Evolutionary conservation across 1,140 invertebrate species (phyloP).

Genomic region (Cydia splendana): DNA sequence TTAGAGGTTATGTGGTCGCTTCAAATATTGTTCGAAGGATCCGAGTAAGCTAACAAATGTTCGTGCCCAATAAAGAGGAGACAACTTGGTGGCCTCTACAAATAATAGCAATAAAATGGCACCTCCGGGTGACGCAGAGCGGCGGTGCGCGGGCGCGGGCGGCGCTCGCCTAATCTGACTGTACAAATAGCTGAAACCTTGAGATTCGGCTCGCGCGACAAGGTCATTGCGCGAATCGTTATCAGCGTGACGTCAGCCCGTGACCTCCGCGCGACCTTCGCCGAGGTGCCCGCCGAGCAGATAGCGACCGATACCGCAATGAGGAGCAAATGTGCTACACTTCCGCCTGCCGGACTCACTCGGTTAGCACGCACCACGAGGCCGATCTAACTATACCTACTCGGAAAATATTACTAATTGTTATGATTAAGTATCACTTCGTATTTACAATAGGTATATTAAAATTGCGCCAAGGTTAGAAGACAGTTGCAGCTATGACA

Average conservation of each 20-base stretch:
- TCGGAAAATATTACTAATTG: background rate
- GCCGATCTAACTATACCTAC: background rate
- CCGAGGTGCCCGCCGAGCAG: conserved; percentile 69
- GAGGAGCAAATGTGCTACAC: conserved; percentile 34
- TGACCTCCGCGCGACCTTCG: conserved; percentile 62
- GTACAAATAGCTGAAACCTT: conserved; percentile 77
- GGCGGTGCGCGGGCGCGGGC: conserved; percentile 43
- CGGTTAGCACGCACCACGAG: background rate
- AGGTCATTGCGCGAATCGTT: conserved; percentile 78
- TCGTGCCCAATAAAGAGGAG: conserved; percentile 39
- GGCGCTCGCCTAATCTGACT: conserved; percentile 65
- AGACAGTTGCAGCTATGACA: background rate
- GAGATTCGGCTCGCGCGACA: conserved; percentile 76
- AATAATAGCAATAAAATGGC: conserved; percentile 63
- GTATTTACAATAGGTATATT: background rate
- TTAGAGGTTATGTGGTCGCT: conserved; percentile 13
- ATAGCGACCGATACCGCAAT: conserved; percentile 68
- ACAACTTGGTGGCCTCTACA: conserved; percentile 53
- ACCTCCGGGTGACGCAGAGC: conserved; percentile 63
- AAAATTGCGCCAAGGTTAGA: background rate
- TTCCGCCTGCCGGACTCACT: conserved; percentile 34
- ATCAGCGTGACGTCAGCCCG: conserved; percentile 75
- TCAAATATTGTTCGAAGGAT: conserved; percentile 23
- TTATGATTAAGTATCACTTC: background rate
- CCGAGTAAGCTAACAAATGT: background rate